Evolutionary conservation across 2,888 invertebrate genomes (phyloP).

Genomic region (Hydropsyche betteni): DNA sequence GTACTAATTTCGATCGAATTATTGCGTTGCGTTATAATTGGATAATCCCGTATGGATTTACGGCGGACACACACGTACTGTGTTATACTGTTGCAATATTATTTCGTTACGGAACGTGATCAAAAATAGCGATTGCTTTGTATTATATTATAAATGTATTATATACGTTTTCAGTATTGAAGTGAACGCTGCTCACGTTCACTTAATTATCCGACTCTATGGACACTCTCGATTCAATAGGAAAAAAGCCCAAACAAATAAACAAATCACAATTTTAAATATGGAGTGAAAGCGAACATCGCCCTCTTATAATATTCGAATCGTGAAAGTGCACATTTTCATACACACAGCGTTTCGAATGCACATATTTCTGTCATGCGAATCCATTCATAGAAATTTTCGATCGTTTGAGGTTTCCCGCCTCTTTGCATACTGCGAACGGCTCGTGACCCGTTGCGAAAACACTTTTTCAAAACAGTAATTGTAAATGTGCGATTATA

Average conservation of each 20-base stretch:
- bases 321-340: conserved; percentile 4
- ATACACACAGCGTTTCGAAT: no score
- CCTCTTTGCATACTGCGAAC: background rate
- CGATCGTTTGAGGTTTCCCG: background rate
- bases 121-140: conserved; percentile 4
- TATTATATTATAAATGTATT: background rate
- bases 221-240: no score
- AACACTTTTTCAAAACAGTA: conserved; percentile 1
- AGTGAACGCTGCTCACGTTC: no score
- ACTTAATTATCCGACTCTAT: no score
- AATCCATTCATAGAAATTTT: no score
- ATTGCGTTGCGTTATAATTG: no score
- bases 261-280: background rate
- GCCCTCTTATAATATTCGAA: background rate
- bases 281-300: conserved; percentile 21
- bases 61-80: background rate
- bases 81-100: background rate
- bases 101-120: conserved; percentile 19
- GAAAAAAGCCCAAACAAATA: no score
- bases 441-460: conserved; percentile 15
- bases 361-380: no score
- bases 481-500: background rate
- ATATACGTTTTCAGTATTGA: no score
- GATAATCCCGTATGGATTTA: no score
- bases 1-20: no score